These are phyloP conservation scores for Orycteropus afer DNA, from an alignment of 2,113 vertebrate genomes.

Conservation along the genomic window DNA sequence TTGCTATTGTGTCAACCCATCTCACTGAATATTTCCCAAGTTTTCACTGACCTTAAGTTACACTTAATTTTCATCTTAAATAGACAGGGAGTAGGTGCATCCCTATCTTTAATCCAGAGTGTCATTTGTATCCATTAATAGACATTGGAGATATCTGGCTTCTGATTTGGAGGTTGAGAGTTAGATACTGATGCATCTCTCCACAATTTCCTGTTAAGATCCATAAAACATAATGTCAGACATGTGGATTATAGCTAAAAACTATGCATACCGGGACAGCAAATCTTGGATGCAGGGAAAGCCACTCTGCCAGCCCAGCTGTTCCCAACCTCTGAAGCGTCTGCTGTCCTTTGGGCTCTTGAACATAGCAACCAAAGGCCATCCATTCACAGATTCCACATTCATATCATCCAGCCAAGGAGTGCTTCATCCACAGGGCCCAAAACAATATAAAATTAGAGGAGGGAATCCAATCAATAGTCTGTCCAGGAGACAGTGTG, in stretches of 20 bases:
- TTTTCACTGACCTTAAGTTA: background rate
- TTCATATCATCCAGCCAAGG: slow-evolving; percentile 73
- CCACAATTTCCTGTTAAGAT: background rate
- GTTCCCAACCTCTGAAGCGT: slow-evolving; percentile 14
- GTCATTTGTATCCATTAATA: background rate
- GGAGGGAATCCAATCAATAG: slow-evolving; percentile 86
- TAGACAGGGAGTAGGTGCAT: background rate
- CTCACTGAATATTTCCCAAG: background rate
- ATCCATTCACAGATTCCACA: slow-evolving; percentile 46
- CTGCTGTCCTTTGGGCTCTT: slow-evolving; percentile 43
- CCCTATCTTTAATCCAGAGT: background rate
- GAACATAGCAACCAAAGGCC: slow-evolving; percentile 53
- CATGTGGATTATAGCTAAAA: slow-evolving; percentile 2
- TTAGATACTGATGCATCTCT: background rate
- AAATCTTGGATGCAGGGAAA: slow-evolving; percentile 31
- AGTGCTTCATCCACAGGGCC: slow-evolving; percentile 70
- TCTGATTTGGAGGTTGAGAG: background rate
- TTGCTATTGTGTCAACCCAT: background rate
- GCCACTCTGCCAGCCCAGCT: background rate
- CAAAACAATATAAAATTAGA: slow-evolving; percentile 86
- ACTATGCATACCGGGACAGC: background rate
- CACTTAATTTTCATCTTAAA: background rate
- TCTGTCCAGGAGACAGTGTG: slow-evolving; percentile 77
- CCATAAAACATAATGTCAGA: background rate
- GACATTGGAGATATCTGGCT: background rate